Evolutionary conservation across 2,888 invertebrate species (phyloP).

Genomic region (Crioceris asparagi): DNA sequence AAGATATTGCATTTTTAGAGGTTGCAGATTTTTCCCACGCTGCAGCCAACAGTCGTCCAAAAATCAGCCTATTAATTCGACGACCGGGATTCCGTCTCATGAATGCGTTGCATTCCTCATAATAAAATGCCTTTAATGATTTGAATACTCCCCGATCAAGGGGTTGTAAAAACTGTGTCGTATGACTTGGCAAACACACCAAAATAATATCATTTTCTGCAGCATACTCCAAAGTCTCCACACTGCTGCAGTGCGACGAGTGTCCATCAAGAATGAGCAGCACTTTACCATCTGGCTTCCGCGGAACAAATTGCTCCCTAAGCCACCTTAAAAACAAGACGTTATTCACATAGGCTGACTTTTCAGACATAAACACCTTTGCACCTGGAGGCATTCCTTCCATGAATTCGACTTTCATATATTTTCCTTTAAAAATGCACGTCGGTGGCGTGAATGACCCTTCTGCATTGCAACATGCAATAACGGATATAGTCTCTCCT

Average conservation of each 20-base stretch:
- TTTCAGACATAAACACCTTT: conserved; percentile 13
- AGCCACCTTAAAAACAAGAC: conserved; percentile 13
- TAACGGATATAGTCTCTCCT: conserved; percentile 13
- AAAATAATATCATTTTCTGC: conserved; percentile 22
- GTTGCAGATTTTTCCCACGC: conserved; percentile 8
- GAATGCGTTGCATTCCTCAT: conserved; percentile 8
- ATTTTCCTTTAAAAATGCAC: conserved; percentile 16
- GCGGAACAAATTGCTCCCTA: conserved; percentile 20
- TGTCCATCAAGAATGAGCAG: conserved; percentile 27
- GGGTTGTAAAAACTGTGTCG: conserved; percentile 24
- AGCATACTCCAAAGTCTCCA: conserved; percentile 12
- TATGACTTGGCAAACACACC: conserved; percentile 24
- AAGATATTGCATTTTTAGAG: conserved; percentile 3
- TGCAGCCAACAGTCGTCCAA: conserved; percentile 6
- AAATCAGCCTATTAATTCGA: conserved; percentile 7
- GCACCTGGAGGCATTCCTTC: conserved; percentile 18
- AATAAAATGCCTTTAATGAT: conserved; percentile 21
- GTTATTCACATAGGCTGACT: conserved; percentile 16
- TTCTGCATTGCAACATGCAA: conserved; percentile 14
- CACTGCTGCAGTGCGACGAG: conserved; percentile 20
- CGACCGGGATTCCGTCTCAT: conserved; percentile 7
- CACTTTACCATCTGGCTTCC: conserved; percentile 24
- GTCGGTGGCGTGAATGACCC: conserved; percentile 13
- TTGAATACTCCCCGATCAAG: conserved; percentile 23
- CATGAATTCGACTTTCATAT: conserved; percentile 12